A percentile compares a stretch with the other conserved stretches of the same genome.
These are phyloP conservation scores for Caenorhabditis tropicalis DNA, from an alignment of 1,140 invertebrate species.

Conservation along the genomic window DNA sequence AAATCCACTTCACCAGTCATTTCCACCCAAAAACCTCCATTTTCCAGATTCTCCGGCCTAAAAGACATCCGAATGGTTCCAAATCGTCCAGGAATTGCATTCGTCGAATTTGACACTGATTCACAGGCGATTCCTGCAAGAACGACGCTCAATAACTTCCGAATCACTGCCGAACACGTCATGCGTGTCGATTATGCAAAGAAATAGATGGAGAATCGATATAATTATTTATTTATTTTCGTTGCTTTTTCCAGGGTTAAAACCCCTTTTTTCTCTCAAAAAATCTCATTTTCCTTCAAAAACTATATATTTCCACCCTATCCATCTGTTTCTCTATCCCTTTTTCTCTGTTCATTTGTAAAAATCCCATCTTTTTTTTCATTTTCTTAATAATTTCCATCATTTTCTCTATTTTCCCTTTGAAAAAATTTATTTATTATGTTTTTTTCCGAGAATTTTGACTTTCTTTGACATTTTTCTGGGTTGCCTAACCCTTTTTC, in stretches of 20 bases:
- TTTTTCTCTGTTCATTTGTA: neutral
- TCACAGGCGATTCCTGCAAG: slow-evolving; percentile 43
- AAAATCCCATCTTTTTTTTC: no score
- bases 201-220: slow-evolving; percentile 9
- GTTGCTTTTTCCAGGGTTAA: neutral
- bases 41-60: slow-evolving; percentile 54
- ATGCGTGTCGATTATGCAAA: slow-evolving; percentile 56
- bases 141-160: slow-evolving; percentile 53
- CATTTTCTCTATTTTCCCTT: no score
- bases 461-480: no score
- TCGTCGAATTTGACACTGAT: slow-evolving; percentile 55
- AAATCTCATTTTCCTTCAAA: no score
- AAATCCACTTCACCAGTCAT: no score
- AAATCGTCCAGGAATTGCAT: slow-evolving; percentile 53
- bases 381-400: no score
- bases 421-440: no score
- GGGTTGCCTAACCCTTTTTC: no score
- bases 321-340: no score
- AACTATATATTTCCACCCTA: no score
- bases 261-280: no score
- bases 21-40: neutral
- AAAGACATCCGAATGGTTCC: slow-evolving; percentile 53
- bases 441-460: no score
- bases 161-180: slow-evolving; percentile 50
- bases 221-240: neutral